These are phyloP conservation scores for Zaprionus obscuricornis DNA, from an alignment of 2,888 invertebrate genomes.

Conservation along the genomic window DNA sequence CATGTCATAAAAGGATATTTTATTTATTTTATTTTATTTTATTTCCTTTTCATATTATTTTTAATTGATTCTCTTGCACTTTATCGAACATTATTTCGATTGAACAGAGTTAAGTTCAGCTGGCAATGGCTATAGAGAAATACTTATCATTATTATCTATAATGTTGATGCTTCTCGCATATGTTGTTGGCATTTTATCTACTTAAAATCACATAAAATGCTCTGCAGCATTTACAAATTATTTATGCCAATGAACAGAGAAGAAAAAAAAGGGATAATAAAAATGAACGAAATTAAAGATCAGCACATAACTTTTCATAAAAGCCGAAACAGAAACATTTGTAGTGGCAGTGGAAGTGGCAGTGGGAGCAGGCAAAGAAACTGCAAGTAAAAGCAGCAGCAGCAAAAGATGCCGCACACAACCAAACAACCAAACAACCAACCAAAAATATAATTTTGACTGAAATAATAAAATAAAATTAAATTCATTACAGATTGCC, in stretches of 20 bases:
- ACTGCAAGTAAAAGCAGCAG: too few species aligned
- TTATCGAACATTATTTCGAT: too few species aligned
- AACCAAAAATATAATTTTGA: conserved; percentile 52
- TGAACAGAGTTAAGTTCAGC: too few species aligned
- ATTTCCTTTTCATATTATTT: too few species aligned
- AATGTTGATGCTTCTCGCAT: too few species aligned
- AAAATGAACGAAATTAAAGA: conserved; percentile 62
- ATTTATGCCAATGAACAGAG: conserved; percentile 44
- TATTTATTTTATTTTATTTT: too few species aligned
- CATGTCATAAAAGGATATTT: too few species aligned
- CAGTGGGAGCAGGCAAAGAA: conserved; percentile 1
- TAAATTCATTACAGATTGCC: conserved; percentile 72
- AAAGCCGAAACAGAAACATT: conserved; percentile 18
- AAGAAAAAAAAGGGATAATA: conserved; percentile 53
- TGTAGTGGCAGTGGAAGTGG: background rate
- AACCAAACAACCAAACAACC: too few species aligned
- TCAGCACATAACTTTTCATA: conserved; percentile 50
- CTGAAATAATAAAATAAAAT: conserved; percentile 77
- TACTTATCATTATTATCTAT: too few species aligned
- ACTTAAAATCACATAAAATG: conserved; percentile 46
- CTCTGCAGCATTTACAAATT: conserved; percentile 40
- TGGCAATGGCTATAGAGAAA: too few species aligned
- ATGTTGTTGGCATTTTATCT: too few species aligned
- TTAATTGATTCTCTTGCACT: too few species aligned
- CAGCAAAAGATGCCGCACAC: conserved; percentile 15